Evolutionary conservation across 2,888 invertebrate genomes (phyloP), one percentile per base, ranked within the genome.

Genomic region (Bugulina stolonifera): DNA sequence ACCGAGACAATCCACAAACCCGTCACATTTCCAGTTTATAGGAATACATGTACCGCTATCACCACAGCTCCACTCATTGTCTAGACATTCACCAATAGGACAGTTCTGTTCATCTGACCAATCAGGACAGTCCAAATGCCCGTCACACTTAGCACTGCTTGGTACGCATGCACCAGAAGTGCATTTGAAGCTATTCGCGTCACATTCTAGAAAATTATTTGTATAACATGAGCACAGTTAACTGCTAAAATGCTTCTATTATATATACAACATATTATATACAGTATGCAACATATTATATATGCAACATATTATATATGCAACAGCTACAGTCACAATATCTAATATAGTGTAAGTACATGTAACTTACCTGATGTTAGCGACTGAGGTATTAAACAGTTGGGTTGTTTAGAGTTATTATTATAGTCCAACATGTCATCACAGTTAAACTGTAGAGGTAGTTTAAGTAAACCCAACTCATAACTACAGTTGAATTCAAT

Each of bases 121-220:
- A 85, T 95, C 94, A 0, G 88, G 84, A 80, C 94, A 95, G 78
- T 95, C 93, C 29, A 87, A 84, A 70, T 89, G 88, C 0, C 93
- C 93, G 76, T 93, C 91, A 84, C 95, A 95, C 78, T 90, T 90
- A 76, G 93, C 86, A 76, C 91, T 89, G 0, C 91, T 92, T 69
- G 80, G 80, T 73, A 85, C 82, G 74, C 84, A 84, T 3, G 76
- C 74, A 58, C 77, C 75, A 54, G 72, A 80, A 77, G 10, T 76
- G 18, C 94, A 95, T 80, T 91, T 91, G 84, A 93, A 94, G 85
- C 94, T 93, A 86, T 94, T 93, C 0, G 90, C 87, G 69, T 91
- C 87, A 85, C 94, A 95, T 23, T 91, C 91, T 77, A 27, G 29
- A 27, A 73, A n/a, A n/a, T n/a, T n/a, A n/a, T n/a, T n/a, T n/a